Evolutionary conservation across 2,113 vertebrate species (phyloP).

Genomic region (Pimephales promelas): DNA sequence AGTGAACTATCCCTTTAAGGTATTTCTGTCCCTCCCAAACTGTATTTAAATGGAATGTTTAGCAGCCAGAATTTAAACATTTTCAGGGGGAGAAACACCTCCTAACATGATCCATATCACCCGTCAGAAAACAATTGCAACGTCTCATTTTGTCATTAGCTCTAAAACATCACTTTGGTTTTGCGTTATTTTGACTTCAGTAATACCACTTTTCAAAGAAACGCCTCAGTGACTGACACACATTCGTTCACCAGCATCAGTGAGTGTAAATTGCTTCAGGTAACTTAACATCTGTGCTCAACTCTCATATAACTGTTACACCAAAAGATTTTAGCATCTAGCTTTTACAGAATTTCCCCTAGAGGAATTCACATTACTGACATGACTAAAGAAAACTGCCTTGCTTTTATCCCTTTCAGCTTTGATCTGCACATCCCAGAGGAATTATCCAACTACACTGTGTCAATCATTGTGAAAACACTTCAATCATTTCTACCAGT

Average conservation of each 20-base stretch:
- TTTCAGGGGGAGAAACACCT: too few species aligned
- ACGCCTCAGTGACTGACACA: not conserved
- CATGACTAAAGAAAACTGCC: conserved; percentile 3
- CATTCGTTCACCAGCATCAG: not conserved
- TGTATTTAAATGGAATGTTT: too few species aligned
- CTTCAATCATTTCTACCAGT: not conserved
- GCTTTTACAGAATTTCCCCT: conserved; percentile 29
- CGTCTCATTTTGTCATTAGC: too few species aligned
- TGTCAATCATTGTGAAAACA: conserved; percentile 49
- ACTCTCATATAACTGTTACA: not conserved
- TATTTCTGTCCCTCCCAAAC: too few species aligned
- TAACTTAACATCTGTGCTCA: conserved; percentile 17
- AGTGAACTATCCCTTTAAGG: too few species aligned
- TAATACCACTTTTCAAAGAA: not conserved
- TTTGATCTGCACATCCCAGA: conserved; percentile 41
- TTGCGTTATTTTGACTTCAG: not conserved
- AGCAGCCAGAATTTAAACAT: too few species aligned
- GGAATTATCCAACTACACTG: conserved; percentile 21
- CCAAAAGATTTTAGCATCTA: conserved; percentile 3
- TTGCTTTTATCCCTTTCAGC: conserved; percentile 36
- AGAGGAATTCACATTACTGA: conserved; percentile 38
- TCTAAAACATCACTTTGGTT: not conserved
- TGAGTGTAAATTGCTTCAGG: not conserved
- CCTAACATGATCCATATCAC: too few species aligned
- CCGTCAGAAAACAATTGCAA: too few species aligned